Base-by-base conservation (phyloP, 2,888 invertebrate genomes). In the Hoplodrina ambigua region DNA sequence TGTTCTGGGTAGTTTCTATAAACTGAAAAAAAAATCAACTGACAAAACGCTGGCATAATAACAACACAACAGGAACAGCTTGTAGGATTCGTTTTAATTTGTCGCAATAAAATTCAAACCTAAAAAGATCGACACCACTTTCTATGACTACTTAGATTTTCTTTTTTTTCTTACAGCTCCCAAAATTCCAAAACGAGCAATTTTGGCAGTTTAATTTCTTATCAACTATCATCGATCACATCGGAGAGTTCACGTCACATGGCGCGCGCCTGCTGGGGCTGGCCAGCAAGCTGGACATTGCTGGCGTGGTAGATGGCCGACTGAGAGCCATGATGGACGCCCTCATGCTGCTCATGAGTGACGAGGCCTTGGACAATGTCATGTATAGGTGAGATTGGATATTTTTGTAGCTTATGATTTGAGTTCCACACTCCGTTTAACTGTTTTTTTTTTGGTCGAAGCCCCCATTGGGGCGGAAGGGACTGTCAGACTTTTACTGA, bases 181-280 rank as follows among this genome's bases (percentile, higher is more conserved):
- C 88, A 30, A 82, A 85, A 10, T 93, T 96, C 69, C 94, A 96
- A 80, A 70, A 70, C 1, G 86, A 93, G n/a, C 92, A 95, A 30
- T 94, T 94, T 85, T 96, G 95, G 96, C 90, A 91, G 57, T 92
- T 96, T 72, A 83, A 86, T 20, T 96, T 96, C 93, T 75, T 96
- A 5, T 90, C 93, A 2, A 87, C 91, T n/a, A 92, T 96, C 30
- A 81, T 96, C 0, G 69, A 85, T 1, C 95, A 94, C 78, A 79
- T 93, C 7, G 94, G 94, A 64, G 75, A 84, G 1, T 75, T 96
- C 10, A 74, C 96, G 33, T 87, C 87, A 0, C 94, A 96, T 75
- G 75, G 91, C 0, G 92, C 93, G 3, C 89, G 94, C n/a, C 83
- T 96, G 17, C 81, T 96, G 61, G 94, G 95, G 0, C 90, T 94